A percentile compares a stretch with the other conserved stretches of the same genome.
phyloP scores from a whole-genome alignment of 2,888 invertebrate species.

The Rhogogaster chlorosoma region DNA sequence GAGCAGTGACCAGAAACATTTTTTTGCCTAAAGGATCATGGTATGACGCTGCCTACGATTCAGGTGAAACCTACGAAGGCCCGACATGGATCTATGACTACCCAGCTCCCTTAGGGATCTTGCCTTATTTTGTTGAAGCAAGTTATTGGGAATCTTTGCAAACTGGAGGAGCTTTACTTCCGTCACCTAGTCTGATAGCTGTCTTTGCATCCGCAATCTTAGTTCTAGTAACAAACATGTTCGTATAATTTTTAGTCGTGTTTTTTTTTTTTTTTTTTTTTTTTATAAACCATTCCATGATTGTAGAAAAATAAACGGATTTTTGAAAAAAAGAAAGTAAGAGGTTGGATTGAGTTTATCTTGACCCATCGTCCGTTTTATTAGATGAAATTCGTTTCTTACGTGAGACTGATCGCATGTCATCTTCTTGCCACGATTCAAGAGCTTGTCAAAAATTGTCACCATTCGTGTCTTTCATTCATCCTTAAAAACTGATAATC shows the following conservation, averaged over 20 bases:
- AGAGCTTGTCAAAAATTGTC: no score
- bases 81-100: conserved; percentile 82
- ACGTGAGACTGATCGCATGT: no score
- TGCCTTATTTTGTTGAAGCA: conserved; percentile 82
- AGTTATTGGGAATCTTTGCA: conserved; percentile 22
- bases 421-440: no score
- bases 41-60: conserved; percentile 80
- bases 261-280: no score
- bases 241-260: neutral
- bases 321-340: neutral
- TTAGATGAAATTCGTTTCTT: no score
- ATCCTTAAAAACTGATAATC: neutral
- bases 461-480: neutral
- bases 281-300: no score
- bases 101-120: conserved; percentile 82
- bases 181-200: neutral
- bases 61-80: conserved; percentile 78
- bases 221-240: neutral
- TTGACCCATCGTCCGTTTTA: neutral
- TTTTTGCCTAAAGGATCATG: conserved; percentile 87
- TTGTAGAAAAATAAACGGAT: neutral
- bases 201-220: neutral
- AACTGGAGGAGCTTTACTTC: neutral
- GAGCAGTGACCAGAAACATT: conserved; percentile 82
- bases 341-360: neutral